Base-by-base conservation (phyloP, 2,888 invertebrate genomes). In the Sphaeridia pumilis region DNA sequence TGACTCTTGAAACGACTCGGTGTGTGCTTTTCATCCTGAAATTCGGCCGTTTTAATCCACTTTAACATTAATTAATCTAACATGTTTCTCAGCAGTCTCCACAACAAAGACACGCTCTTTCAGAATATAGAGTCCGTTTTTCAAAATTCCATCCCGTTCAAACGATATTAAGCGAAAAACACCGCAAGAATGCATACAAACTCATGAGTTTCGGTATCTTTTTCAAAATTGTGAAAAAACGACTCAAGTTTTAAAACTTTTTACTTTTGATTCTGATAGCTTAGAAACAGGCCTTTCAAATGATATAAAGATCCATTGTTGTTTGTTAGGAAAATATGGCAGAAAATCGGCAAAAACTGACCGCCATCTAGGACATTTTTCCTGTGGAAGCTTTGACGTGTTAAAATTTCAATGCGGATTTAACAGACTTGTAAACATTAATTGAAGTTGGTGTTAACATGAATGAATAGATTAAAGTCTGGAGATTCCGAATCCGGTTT, bases 1-100 rank as follows among this genome's bases (percentile, higher is more conserved):
- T 44, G 44, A 22, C 26, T 17, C 42, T 34, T 28, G 20, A 36
- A 36, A 42, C 50, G 51, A 47, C 51, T 55, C 47, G 50, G 22
- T 31, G 20, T 47, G 42, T 28, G 47, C 17, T 38, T 51, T 27
- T 34, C 24, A 31, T 17, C 31, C 44, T 34, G 14, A 22, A 17
- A 24, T 31, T 31, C 20, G 14, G 20, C 3, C 27, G 27, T 46
- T 24, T 46, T 26, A 22, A 42, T 36, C 38, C 47, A n/a, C 45
- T 14, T 27, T n/a, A 26, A 24, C 31, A 34, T 14, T 20, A 20
- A 45, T 46, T 42, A 34, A 26, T 25, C 22, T 26, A 21, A 3
- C 46, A 26, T 21, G 17, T 14, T 2, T n/a, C 25, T 5, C 25
- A 10, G 10, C 31, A 46, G 25, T 41, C 28, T 25, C 12, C 26